Conservation (phyloP, 1,140 invertebrate genomes). For the Pomacea maculata region DNA sequence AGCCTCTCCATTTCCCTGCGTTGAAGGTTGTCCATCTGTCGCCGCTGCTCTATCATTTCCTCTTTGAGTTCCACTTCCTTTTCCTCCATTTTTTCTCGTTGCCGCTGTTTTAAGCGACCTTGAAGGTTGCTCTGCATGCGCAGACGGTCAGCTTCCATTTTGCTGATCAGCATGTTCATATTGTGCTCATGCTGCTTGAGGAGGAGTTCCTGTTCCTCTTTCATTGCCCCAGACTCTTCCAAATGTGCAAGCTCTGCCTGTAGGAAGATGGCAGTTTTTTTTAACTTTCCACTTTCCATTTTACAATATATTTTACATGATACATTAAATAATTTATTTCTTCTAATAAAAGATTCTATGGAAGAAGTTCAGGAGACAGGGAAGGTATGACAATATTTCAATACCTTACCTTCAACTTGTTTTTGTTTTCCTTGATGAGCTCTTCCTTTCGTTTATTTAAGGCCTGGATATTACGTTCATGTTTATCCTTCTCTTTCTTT, state of each 20-base stretch:
- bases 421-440: constrained; percentile 51
- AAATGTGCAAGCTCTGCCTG: constrained; percentile 57
- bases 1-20: constrained; percentile 47
- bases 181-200: constrained; percentile 56
- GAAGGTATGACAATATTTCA: too few relatives aligned
- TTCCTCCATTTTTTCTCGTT: constrained; percentile 48
- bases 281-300: neutral
- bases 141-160: constrained; percentile 59
- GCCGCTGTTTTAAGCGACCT: constrained; percentile 53
- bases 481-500: constrained; percentile 51
- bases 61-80: constrained; percentile 49
- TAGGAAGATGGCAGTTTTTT: neutral
- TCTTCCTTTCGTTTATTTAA: constrained; percentile 60
- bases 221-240: constrained; percentile 46
- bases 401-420: constrained; percentile 51
- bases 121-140: constrained; percentile 60
- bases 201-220: constrained; percentile 55
- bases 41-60: constrained; percentile 41
- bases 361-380: too few relatives aligned
- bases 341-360: too few relatives aligned
- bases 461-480: constrained; percentile 51
- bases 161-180: constrained; percentile 53
- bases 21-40: constrained; percentile 51
- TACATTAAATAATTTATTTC: too few relatives aligned
- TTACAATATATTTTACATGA: neutral